Conservation (phyloP, 2,888 invertebrate genomes). For the Tenodera sinensis region DNA sequence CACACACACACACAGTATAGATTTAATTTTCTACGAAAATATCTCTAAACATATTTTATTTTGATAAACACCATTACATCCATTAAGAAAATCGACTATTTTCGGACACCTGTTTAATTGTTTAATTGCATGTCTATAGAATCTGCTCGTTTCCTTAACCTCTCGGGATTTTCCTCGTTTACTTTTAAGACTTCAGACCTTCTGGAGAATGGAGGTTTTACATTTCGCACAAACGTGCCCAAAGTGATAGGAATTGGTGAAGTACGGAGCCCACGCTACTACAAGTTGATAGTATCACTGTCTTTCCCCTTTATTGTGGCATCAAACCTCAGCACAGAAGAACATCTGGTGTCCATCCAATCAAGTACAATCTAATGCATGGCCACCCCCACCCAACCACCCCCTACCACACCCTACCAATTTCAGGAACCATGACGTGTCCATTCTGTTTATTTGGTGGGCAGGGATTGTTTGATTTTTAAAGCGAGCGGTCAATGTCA, state of each 20-base stretch:
- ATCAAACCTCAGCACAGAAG: neutral
- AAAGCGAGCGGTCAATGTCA: neutral
- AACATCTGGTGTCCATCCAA: conserved; percentile 20
- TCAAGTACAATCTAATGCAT: conserved; percentile 19
- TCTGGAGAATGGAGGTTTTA: neutral
- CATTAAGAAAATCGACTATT: no score
- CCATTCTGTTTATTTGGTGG: neutral
- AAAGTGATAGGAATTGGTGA: neutral
- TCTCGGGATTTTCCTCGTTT: neutral
- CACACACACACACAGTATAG: no score
- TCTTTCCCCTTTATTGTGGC: neutral
- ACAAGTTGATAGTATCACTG: neutral
- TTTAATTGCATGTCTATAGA: no score
- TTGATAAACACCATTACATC: no score
- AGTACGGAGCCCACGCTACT: no score
- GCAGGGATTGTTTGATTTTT: neutral
- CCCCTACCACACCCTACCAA: neutral
- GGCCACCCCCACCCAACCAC: neutral
- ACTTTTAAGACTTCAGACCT: neutral
- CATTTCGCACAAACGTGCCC: neutral
- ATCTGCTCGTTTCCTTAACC: no score
- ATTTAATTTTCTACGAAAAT: no score
- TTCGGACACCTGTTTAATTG: no score
- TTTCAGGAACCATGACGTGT: neutral
- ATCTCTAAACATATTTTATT: no score